A percentile compares a stretch with the other conserved stretches of the same genome.
Conservation (phyloP, 2,888 invertebrate species). For the Tachina lurida region DNA sequence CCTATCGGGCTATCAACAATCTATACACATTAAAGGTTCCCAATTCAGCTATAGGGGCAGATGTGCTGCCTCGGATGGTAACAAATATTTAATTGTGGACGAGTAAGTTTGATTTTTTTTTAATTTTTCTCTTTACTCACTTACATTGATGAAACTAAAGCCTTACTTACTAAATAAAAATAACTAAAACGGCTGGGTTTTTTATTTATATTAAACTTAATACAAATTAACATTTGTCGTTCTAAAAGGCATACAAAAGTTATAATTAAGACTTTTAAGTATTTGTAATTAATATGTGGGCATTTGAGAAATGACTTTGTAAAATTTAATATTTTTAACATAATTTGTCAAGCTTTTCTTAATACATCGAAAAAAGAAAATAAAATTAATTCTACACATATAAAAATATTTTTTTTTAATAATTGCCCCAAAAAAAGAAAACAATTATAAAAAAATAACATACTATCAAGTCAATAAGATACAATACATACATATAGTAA, state of each 20-base stretch:
- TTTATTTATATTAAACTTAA: background rate
- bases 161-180: conserved; percentile 12
- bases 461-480: no score
- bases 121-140: conserved; percentile 21
- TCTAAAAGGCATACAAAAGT: background rate
- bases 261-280: conserved; percentile 6
- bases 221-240: background rate
- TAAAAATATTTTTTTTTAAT: no score
- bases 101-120: conserved; percentile 87
- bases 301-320: conserved; percentile 17
- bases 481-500: no score
- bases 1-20: conserved; percentile 93
- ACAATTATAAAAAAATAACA: no score
- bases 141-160: background rate
- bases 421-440: no score
- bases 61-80: conserved; percentile 92
- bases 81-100: conserved; percentile 94
- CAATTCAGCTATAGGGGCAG: conserved; percentile 93
- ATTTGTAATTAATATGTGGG: conserved; percentile 48
- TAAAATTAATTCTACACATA: no score
- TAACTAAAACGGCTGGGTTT: background rate
- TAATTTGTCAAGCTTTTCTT: no score
- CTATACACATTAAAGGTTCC: conserved; percentile 91
- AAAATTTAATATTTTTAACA: background rate
- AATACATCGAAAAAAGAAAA: no score